These are phyloP conservation scores for Odontamblyopus lacepedii DNA, from an alignment of 2,797 vertebrate genomes.

Conservation along the genomic window DNA sequence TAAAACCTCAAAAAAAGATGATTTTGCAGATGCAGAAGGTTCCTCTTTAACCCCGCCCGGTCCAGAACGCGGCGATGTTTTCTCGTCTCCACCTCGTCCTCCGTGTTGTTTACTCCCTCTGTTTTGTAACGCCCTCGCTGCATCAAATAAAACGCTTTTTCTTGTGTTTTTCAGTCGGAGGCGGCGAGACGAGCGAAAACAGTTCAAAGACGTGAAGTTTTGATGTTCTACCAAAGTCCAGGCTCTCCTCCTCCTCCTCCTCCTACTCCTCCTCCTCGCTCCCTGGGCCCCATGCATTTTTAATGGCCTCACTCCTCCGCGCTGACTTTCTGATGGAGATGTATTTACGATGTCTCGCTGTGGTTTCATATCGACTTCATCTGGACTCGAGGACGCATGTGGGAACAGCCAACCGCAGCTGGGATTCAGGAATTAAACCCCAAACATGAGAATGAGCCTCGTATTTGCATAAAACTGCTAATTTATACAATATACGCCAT, in stretches of 20 bases:
- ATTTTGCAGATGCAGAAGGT: too few relatives aligned
- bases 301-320: conserved; percentile 72
- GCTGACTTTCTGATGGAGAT: conserved; percentile 77
- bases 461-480: conserved; percentile 85
- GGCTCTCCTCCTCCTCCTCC: conserved; percentile 35
- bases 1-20: too few relatives aligned
- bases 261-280: conserved; percentile 31
- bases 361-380: conserved; percentile 79
- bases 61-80: neutral
- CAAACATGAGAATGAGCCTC: conserved; percentile 77
- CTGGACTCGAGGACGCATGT: conserved; percentile 76
- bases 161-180: conserved; percentile 58
- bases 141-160: conserved; percentile 55
- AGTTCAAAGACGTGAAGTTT: conserved; percentile 75
- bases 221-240: conserved; percentile 71
- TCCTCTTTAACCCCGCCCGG: too few relatives aligned
- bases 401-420: conserved; percentile 79
- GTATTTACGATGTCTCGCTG: conserved; percentile 78
- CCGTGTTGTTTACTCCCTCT: conserved; percentile 36
- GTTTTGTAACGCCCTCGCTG: conserved; percentile 56
- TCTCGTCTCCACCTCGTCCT: neutral
- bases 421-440: conserved; percentile 81
- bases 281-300: conserved; percentile 72
- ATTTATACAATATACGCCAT: conserved; percentile 83
- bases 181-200: conserved; percentile 54